Evolutionary conservation across 1,140 invertebrate genomes (phyloP).

Genomic region (Ceratoteleas bidentatus): DNA sequence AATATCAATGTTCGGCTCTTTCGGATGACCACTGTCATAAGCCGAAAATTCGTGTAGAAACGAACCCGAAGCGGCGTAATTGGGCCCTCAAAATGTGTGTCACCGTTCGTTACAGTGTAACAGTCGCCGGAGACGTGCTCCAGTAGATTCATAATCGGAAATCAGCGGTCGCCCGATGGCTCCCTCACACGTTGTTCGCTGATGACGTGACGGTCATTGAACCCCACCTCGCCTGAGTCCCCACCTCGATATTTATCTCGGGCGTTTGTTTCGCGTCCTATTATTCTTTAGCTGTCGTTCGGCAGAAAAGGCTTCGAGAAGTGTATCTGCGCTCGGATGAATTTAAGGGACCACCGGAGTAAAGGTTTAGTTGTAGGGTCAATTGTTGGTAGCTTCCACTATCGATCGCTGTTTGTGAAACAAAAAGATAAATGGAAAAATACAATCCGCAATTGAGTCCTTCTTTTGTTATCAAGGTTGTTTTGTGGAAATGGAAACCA

Average conservation of each 20-base stretch:
- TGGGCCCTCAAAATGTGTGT: conserved; percentile 51
- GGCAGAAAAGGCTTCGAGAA: too few relatives aligned
- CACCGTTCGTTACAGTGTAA: conserved; percentile 42
- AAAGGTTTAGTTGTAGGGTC: too few relatives aligned
- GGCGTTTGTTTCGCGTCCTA: conserved; percentile 35
- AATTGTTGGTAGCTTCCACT: too few relatives aligned
- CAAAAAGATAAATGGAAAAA: too few relatives aligned
- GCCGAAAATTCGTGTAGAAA: conserved; percentile 19
- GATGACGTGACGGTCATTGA: conserved; percentile 81
- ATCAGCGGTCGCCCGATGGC: conserved; percentile 66
- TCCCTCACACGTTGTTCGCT: conserved; percentile 67
- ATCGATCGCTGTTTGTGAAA: too few relatives aligned
- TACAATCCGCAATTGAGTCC: too few relatives aligned
- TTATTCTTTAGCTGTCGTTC: conserved; percentile 1
- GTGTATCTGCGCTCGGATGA: not conserved
- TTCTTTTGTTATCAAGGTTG: too few relatives aligned
- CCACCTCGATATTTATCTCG: conserved; percentile 46
- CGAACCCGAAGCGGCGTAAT: conserved; percentile 11
- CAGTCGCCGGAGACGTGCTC: conserved; percentile 48
- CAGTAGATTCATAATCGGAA: conserved; percentile 53
- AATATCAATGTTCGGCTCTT: not conserved
- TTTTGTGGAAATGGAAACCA: too few relatives aligned
- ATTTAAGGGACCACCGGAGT: not conserved
- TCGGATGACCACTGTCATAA: conserved; percentile 15
- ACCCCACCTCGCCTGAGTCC: conserved; percentile 65